A percentile compares a stretch with the other conserved stretches of the same genome.
Evolutionary conservation across 2,888 invertebrate genomes (phyloP).

Genomic region (Rhingia campestris): DNA sequence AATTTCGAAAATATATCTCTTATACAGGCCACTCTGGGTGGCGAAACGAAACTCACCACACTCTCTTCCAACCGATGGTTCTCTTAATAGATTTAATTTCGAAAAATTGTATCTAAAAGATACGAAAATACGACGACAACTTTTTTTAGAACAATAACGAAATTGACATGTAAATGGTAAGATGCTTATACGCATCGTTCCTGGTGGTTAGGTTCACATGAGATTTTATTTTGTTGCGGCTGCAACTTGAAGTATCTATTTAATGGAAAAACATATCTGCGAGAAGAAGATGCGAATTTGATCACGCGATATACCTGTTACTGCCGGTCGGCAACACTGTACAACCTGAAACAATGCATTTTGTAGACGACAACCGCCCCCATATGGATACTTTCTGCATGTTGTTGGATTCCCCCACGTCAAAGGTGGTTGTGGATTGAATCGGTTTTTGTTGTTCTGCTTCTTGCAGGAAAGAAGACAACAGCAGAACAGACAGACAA

Average conservation of each 20-base stretch:
- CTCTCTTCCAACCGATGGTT: conserved; percentile 36
- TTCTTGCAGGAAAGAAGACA: conserved; percentile 59
- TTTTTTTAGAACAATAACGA: conserved; percentile 31
- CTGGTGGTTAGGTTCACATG: conserved; percentile 7
- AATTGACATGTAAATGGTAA: conserved; percentile 61
- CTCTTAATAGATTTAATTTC: conserved; percentile 41
- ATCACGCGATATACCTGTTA: conserved; percentile 55
- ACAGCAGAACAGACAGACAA: conserved; percentile 20
- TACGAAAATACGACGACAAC: background rate
- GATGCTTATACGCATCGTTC: conserved; percentile 31
- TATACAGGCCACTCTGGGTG: conserved; percentile 30
- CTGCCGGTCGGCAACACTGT: conserved; percentile 7
- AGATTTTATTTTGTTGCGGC: background rate
- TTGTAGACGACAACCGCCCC: conserved; percentile 51
- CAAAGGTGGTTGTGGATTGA: conserved; percentile 50
- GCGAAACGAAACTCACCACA: conserved; percentile 51
- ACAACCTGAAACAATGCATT: conserved; percentile 42
- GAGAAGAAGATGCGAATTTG: conserved; percentile 10
- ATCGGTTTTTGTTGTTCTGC: conserved; percentile 11
- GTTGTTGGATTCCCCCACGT: conserved; percentile 50
- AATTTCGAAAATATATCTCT: conserved; percentile 48
- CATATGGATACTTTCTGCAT: conserved; percentile 36
- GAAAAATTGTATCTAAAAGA: conserved; percentile 17
- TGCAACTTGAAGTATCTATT: conserved; percentile 12
- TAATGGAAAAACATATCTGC: conserved; percentile 10